Evolutionary conservation across 2,797 vertebrate species (phyloP), one percentile per base, ranked within the genome.

Genomic region (Acanthis flammea): DNA sequence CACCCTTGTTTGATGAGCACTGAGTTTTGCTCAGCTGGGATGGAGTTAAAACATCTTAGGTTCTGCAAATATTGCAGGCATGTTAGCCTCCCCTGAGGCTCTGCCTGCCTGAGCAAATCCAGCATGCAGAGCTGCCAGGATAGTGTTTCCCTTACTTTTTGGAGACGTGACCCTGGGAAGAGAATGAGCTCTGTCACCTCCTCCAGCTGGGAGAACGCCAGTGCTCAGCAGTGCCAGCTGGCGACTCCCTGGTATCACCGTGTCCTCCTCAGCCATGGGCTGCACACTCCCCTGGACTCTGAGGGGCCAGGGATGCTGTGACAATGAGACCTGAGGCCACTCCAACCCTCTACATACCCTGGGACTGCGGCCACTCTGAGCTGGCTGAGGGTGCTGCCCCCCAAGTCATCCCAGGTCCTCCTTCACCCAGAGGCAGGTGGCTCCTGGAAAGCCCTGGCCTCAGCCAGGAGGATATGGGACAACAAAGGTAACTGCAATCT

Each of bases 361-460:
- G 39, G 47, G 3, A 4, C 31, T 73, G 24, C 21, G 76, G 47
- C 16, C 33, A 24, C 8, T 37, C 35, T 55, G 61, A 66, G 27
- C 39, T 50, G 33, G 35, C 51, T 31, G 11, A 33, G 51, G 30
- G 8, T 14, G 50, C 45, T 88, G 60, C 5, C 5, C 28, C n/a
- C 31, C 7, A 4, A 12, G 18, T 11, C 16, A 41, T 15, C 4
- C 21, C 6, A 6, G 17, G 22, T 48, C 25, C 48, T 77, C 44
- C 73, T 41, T 15, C 31, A 48, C 9, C 19, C 9, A 2, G 50
- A 0, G 25, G 45, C 13, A 10, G 37, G 17, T 4, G 1, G 55
- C 70, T 87, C 54, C 55, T 73, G 42, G 63, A 76, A 42, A 93
- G 67, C 30, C 17, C 44, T 42, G 39, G 24, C 23, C 12, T 24